Conservation (phyloP, 2,797 vertebrate species). For the Aselliscus stoliczkanus region DNA sequence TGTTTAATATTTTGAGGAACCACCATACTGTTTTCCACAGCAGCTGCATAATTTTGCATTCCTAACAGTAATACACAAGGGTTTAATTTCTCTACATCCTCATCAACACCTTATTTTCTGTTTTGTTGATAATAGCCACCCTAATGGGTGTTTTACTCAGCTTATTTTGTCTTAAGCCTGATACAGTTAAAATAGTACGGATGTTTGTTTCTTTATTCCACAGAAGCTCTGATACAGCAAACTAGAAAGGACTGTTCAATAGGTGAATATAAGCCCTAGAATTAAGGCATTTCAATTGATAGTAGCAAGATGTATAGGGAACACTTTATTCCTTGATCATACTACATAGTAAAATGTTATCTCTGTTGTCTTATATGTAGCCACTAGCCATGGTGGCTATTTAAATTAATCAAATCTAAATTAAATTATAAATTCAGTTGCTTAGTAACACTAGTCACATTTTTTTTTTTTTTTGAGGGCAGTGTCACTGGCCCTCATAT, state of each 20-base stretch:
- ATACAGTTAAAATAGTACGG: neutral
- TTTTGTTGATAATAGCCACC: neutral
- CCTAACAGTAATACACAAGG: neutral
- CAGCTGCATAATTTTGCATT: neutral
- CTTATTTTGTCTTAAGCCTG: slow-evolving; percentile 12
- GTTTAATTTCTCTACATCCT: neutral
- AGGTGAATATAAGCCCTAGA: neutral
- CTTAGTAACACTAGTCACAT: neutral
- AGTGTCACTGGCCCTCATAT: too few species aligned
- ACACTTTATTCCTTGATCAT: neutral
- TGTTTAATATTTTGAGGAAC: neutral
- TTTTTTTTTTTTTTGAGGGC: too few species aligned
- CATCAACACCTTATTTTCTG: neutral
- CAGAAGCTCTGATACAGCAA: neutral
- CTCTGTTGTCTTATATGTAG: neutral
- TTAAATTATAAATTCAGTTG: neutral
- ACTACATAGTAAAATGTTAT: neutral
- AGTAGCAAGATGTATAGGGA: neutral
- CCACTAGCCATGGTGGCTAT: neutral
- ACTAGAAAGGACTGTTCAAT: neutral
- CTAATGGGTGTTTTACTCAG: neutral
- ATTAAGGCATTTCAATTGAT: neutral
- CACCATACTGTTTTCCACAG: neutral
- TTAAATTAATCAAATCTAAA: neutral
- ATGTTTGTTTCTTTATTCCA: neutral